A percentile compares a stretch with the other conserved stretches of the same genome.
Evolutionary conservation across 2,113 vertebrate genomes (phyloP).

Genomic region (Epinephelus lanceolatus): DNA sequence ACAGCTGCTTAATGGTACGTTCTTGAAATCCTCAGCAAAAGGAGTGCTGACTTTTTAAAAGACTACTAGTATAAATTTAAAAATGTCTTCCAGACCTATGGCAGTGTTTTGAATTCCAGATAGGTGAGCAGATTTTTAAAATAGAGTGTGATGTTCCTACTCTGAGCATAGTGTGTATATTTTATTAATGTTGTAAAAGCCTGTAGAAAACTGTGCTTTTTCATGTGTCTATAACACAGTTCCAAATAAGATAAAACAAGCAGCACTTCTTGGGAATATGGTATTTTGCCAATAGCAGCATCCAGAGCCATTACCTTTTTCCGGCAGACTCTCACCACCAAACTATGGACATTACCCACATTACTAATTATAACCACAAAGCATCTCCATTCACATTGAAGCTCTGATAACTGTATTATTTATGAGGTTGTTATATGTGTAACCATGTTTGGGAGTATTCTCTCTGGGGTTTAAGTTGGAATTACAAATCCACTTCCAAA

Average conservation of each 20-base stretch:
- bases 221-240: not conserved
- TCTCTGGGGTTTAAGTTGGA: not conserved
- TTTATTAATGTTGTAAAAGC: constrained; percentile 16
- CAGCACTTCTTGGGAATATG: not conserved
- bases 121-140: constrained; percentile 29
- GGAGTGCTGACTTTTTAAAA: constrained; percentile 43
- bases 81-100: constrained; percentile 34
- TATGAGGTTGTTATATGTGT: not conserved
- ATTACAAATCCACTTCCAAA: not conserved
- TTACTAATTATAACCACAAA: not conserved
- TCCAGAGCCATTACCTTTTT: not conserved
- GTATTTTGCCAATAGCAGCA: not conserved
- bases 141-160: constrained; percentile 8
- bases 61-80: constrained; percentile 19
- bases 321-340: not conserved
- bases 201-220: not conserved
- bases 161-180: not conserved
- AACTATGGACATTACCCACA: not conserved
- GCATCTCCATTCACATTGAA: not conserved
- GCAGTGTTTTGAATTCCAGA: constrained; percentile 19
- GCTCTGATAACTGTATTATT: not conserved
- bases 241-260: not conserved
- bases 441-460: not conserved
- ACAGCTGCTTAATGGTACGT: constrained; percentile 58
- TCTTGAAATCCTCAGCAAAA: constrained; percentile 62